Evolutionary conservation across 1,140 invertebrate genomes (phyloP).

Genomic region (Solen grandis): DNA sequence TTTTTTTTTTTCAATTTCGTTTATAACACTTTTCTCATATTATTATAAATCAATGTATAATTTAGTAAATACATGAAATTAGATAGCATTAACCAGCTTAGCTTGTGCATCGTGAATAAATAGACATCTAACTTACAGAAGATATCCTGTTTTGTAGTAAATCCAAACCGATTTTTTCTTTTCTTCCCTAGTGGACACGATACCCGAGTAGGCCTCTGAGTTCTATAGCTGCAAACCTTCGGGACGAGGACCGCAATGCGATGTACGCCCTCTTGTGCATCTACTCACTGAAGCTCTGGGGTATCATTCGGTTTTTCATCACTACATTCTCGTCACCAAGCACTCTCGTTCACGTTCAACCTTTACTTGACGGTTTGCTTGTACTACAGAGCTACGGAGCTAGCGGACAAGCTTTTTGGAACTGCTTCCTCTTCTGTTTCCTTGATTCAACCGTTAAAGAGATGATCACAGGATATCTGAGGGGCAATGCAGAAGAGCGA

Average conservation of each 20-base stretch:
- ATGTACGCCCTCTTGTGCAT: constrained; percentile 30
- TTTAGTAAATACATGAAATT: too few species aligned
- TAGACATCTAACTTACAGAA: too few species aligned
- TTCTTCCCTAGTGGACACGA: too few species aligned
- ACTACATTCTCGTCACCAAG: neutral
- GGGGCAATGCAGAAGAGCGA: too few species aligned
- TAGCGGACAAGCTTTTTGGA: constrained; percentile 57
- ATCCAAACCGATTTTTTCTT: too few species aligned
- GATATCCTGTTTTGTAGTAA: too few species aligned
- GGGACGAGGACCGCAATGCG: constrained; percentile 36
- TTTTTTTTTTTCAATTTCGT: too few species aligned
- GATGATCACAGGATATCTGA: neutral
- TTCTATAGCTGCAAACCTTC: neutral
- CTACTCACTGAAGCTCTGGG: constrained; percentile 35
- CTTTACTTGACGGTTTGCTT: constrained; percentile 16
- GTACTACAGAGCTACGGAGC: constrained; percentile 52
- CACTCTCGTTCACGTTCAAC: neutral
- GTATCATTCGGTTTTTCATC: constrained; percentile 40
- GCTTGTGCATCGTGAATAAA: too few species aligned
- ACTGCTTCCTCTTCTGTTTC: constrained; percentile 56
- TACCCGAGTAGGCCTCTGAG: too few species aligned
- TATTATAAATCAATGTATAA: too few species aligned
- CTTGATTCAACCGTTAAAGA: constrained; percentile 31
- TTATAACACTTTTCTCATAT: too few species aligned
- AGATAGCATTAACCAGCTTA: too few species aligned